These are phyloP conservation scores for Pantherophis alleghaniensis DNA, from an alignment of 2,797 vertebrate species.

Conservation along the genomic window DNA sequence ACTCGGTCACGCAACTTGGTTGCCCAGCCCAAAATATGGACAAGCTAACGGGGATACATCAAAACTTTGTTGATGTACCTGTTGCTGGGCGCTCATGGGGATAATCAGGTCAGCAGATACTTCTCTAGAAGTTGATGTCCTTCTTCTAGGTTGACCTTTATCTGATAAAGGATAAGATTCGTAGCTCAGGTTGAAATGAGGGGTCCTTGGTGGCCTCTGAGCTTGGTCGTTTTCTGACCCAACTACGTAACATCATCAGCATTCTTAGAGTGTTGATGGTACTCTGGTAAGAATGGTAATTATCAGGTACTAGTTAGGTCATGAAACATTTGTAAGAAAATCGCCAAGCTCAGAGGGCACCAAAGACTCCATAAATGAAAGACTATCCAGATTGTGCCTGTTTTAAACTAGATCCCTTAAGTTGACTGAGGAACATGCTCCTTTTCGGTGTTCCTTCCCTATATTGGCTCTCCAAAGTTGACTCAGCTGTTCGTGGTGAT, in stretches of 20 bases:
- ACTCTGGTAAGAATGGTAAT: too few relatives aligned
- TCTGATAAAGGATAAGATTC: too few relatives aligned
- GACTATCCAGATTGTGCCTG: background rate
- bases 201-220: too few relatives aligned
- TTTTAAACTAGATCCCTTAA: background rate
- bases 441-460: background rate
- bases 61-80: background rate
- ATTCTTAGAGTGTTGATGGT: too few relatives aligned
- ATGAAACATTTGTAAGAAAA: too few relatives aligned
- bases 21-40: background rate
- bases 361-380: background rate
- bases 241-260: too few relatives aligned
- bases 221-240: too few relatives aligned
- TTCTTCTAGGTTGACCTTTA: too few relatives aligned
- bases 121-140: background rate
- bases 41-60: background rate
- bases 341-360: too few relatives aligned
- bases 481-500: background rate
- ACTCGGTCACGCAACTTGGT: background rate
- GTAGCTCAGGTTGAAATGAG: too few relatives aligned
- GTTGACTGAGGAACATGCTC: background rate
- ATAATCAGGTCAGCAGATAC: background rate
- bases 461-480: background rate
- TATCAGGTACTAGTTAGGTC: too few relatives aligned
- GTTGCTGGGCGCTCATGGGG: background rate